Base-by-base conservation (phyloP, 2,797 vertebrate genomes). In the Petrocephalus sullivani region DNA sequence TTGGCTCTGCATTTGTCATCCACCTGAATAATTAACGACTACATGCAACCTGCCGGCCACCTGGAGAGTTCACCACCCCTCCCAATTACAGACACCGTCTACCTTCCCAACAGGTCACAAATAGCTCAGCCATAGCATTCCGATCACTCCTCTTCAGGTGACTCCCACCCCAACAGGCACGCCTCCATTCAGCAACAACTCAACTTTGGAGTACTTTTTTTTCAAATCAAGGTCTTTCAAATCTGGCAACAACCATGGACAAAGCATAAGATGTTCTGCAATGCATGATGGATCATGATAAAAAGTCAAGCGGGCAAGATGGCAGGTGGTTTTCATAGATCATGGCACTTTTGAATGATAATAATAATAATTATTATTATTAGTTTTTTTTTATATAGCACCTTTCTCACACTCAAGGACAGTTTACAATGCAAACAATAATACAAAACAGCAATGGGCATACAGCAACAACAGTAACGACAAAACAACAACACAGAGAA, bases 21-120 rank as follows among this genome's bases (percentile, higher is more conserved):
- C 94, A 95, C 95, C 94, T 96, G 95, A 96, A 96, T 96, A 96
- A 96, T 96, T 96, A 96, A 96, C 94, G 95, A 96, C 94, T 95
- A 96, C 95, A 96, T 95, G 96, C 94, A 93, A 95, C 95, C 95
- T 96, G 95, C 95, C 94, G 95, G 94, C 94, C 95, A 94, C 93
- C 94, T 93, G 94, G 94, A 94, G 95, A 95, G 95, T 95, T 96
- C 95, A 95, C 95, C 78, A 86, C 60, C 87, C 56, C 28, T 58
- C 88, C 89, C 92, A 92, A 95, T 95, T 94, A 95, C 94, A 96
- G 95, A 94, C 94, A 93, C 92, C 93, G 94, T 95, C 95, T 60
- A 37, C 28, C 23, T 85, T 28, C 57, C 71, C 19, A 61, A 67
- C 58, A 85, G 21, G 46, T 87, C 81, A 71, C 82, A 71, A 94